Conservation (phyloP, 2,797 vertebrate genomes). For the Sebastes vulpes region DNA sequence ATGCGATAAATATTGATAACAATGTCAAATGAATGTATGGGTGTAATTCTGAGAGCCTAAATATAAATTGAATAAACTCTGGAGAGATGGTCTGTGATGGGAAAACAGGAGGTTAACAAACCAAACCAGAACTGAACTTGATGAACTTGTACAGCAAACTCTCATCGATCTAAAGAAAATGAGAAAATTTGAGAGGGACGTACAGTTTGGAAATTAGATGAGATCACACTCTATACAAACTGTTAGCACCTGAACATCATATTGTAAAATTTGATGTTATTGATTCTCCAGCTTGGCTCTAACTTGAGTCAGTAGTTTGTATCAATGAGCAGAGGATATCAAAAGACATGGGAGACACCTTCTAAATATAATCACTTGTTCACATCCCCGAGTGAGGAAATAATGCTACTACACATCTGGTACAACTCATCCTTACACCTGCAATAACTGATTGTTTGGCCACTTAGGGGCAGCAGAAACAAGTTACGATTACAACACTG, state of each 20-base stretch:
- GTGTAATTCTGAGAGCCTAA: conserved; percentile 79
- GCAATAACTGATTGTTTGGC: background rate
- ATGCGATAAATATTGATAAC: conserved; percentile 86
- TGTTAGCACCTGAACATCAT: background rate
- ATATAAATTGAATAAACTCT: conserved; percentile 78
- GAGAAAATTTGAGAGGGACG: conserved; percentile 30
- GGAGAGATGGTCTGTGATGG: conserved; percentile 55
- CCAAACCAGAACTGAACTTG: conserved; percentile 47
- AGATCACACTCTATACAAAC: conserved; percentile 29
- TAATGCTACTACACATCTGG: background rate
- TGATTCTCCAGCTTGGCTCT: background rate
- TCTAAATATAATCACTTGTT: background rate
- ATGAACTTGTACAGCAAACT: conserved; percentile 63
- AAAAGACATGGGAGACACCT: background rate
- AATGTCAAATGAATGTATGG: conserved; percentile 81
- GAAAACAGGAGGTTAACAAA: conserved; percentile 65
- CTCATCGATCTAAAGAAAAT: conserved; percentile 68
- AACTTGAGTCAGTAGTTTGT: conserved; percentile 6
- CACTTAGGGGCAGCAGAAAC: background rate
- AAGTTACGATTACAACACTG: background rate
- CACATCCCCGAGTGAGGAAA: background rate
- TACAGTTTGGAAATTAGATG: conserved; percentile 31
- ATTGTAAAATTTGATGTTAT: background rate
- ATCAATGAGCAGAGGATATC: background rate
- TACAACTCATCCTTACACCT: background rate